Conservation (phyloP, 2,888 invertebrate genomes). For the Drosophila subquinaria region DNA sequence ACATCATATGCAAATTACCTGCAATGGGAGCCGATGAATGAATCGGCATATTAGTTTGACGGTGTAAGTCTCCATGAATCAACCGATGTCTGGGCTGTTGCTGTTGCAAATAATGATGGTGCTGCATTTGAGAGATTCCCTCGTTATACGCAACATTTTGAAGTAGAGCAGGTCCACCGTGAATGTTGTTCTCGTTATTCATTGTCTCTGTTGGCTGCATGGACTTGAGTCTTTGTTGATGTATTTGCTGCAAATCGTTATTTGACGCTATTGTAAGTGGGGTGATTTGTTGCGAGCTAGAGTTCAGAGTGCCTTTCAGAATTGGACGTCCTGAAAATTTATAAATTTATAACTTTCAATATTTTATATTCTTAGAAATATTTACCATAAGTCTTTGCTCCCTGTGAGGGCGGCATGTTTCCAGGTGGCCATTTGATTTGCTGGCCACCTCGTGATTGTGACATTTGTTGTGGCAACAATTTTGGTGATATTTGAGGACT, state of each 20-base stretch:
- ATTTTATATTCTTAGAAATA: neutral
- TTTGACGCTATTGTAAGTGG: constrained; percentile 63
- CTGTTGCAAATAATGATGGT: constrained; percentile 81
- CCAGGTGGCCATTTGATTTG: constrained; percentile 56
- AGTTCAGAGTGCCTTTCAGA: constrained; percentile 81
- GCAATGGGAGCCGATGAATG: constrained; percentile 65
- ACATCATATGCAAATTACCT: constrained; percentile 26
- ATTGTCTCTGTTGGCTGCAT: constrained; percentile 57
- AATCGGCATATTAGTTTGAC: constrained; percentile 78
- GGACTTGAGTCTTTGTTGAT: constrained; percentile 61
- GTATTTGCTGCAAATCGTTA: constrained; percentile 80
- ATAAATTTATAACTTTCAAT: no score
- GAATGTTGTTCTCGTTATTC: constrained; percentile 51
- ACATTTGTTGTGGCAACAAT: constrained; percentile 50
- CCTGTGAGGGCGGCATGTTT: constrained; percentile 48
- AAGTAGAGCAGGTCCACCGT: constrained; percentile 32
- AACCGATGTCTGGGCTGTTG: constrained; percentile 54
- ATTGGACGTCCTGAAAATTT: constrained; percentile 82
- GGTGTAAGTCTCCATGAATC: constrained; percentile 49
- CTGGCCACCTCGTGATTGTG: constrained; percentile 45
- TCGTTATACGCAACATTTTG: constrained; percentile 69
- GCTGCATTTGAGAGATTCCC: constrained; percentile 72
- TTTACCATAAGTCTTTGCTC: constrained; percentile 58
- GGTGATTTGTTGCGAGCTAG: constrained; percentile 18
- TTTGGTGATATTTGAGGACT: constrained; percentile 70